Base-by-base conservation (phyloP, 2,113 vertebrate genomes). In the Pomatostomus ruficeps region DNA sequence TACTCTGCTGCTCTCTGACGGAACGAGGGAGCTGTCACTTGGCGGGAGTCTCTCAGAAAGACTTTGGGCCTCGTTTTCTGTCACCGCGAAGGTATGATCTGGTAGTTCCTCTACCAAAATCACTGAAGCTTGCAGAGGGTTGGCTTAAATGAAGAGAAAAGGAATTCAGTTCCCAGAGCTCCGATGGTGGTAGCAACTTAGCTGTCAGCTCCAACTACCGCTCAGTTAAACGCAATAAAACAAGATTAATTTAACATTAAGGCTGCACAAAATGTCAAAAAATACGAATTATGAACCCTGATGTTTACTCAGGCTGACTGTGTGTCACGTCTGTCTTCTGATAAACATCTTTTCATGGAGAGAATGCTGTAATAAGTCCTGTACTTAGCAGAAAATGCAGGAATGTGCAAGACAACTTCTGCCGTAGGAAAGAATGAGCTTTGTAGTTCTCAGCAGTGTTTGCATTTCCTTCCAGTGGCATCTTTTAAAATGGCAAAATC, bases 131-230 rank as follows among this genome's bases (percentile, higher is more conserved):
- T 91, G 75, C 62, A 74, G 83, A 84, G 77, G 52, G 72, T 74
- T 93, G 79, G 79, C 90, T 91, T 94, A 88, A 90, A 93, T 86
- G 82, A 90, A 89, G 77, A 95, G 88, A 96, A 85, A 92, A 74
- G 55, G 85, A 88, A 94, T 80, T 71, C 67, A 86, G 52, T 91
- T 94, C 82, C 88, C 66, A 79, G 51, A 96, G 82, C 78, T 90
- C 82, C 88, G 82, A 77, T 96, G 95, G 95, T 96, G 85, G 88
- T 88, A 93, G 85, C 93, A 90, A 85, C 94, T 95, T 94, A 67
- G 79, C 96, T 96, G 96, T 97, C 94, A 95, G 72, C 48, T 96
- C 82, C 75, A 91, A 65, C 95, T 96, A 86, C 80, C 55, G 48
- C 78, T 92, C 90, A 63, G 51, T 81, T 93, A 88, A 90, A 77